phyloP scores from a whole-genome alignment of 2,113 vertebrate species.

The Amphiprion ocellaris region DNA sequence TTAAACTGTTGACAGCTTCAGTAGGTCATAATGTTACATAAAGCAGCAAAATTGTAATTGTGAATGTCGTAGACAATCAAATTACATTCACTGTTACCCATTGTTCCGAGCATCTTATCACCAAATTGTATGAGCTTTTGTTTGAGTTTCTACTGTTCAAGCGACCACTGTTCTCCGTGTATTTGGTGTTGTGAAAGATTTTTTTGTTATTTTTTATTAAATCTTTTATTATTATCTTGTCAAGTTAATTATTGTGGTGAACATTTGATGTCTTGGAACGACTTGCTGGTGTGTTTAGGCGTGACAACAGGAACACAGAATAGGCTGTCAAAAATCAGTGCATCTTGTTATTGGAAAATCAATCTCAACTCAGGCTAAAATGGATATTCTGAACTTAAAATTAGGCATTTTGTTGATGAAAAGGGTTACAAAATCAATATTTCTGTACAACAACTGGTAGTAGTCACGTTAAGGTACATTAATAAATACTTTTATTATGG shows the following conservation, averaged over 20 bases:
- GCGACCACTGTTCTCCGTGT: background rate
- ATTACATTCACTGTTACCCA: background rate
- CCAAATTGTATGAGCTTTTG: background rate
- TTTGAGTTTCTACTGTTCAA: background rate
- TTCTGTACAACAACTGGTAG: no score
- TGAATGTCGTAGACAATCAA: background rate
- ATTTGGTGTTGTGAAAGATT: background rate
- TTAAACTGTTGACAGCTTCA: background rate
- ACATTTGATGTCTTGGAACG: background rate
- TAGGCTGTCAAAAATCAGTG: background rate
- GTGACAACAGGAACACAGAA: background rate
- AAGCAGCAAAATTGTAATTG: background rate
- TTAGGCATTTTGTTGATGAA: no score
- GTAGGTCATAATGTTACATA: background rate
- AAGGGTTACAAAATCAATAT: no score
- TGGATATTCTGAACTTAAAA: no score
- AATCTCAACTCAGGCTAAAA: background rate
- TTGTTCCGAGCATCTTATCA: background rate
- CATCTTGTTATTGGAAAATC: background rate
- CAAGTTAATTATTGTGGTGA: slow-evolving; percentile 1
- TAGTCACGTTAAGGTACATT: no score
- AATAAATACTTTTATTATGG: no score
- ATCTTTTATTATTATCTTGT: slow-evolving; percentile 15
- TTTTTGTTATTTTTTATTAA: background rate
- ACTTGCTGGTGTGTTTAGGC: background rate